These are phyloP conservation scores for Cyclopterus lumpus DNA, from an alignment of 2,797 vertebrate species.

Conservation along the genomic window DNA sequence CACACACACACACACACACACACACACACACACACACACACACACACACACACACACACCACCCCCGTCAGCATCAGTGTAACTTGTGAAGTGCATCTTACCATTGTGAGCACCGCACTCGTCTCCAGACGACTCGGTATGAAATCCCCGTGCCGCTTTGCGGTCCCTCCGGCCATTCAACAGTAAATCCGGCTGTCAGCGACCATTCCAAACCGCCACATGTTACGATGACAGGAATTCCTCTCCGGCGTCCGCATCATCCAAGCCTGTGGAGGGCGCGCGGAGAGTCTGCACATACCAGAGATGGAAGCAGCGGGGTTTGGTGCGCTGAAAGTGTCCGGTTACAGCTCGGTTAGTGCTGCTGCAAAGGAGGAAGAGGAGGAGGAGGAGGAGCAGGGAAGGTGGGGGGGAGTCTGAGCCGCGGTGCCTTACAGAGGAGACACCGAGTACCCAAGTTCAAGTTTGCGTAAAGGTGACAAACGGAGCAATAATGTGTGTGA, in stretches of 20 bases:
- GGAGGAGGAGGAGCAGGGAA: background rate
- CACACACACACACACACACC: background rate
- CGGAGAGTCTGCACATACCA: slow-evolving; percentile 18
- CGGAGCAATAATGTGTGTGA: background rate
- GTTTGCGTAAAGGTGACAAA: slow-evolving; percentile 67
- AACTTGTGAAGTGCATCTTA: slow-evolving; percentile 66
- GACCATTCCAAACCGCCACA: slow-evolving; percentile 24
- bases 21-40: too few relatives aligned
- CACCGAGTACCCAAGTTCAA: slow-evolving; percentile 57
- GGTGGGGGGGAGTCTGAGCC: slow-evolving; percentile 14
- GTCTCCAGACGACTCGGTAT: slow-evolving; percentile 25
- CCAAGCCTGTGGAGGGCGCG: slow-evolving; percentile 33
- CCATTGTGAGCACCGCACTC: slow-evolving; percentile 44
- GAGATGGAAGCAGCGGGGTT: slow-evolving; percentile 18
- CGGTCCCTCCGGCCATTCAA: slow-evolving; percentile 47
- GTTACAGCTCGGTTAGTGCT: slow-evolving; percentile 63
- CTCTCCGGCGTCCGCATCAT: slow-evolving; percentile 44
- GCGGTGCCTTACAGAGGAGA: slow-evolving; percentile 52
- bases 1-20: too few relatives aligned
- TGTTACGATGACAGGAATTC: background rate
- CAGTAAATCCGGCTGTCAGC: slow-evolving; percentile 37
- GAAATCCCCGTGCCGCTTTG: slow-evolving; percentile 23
- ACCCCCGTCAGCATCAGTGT: background rate
- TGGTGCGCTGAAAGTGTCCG: slow-evolving; percentile 73
- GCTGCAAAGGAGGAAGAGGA: slow-evolving; percentile 60